Evolutionary conservation across 2,113 vertebrate species (phyloP).

Genomic region (Sorex araneus): DNA sequence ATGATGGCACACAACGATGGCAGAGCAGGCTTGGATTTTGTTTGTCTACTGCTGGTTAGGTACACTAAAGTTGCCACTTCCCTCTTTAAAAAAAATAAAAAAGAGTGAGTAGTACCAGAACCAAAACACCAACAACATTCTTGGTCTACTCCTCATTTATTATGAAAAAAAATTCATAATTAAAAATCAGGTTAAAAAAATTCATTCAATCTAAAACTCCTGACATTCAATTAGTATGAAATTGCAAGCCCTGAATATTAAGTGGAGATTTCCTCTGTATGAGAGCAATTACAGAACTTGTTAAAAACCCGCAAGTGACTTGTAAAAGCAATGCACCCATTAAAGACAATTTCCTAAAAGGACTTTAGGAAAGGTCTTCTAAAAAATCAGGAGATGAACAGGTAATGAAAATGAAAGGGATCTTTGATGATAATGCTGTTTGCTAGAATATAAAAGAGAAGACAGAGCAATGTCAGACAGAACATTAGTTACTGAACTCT

Average conservation of each 20-base stretch:
- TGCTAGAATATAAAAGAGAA: slow-evolving; percentile 47
- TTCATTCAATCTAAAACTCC: slow-evolving; percentile 76
- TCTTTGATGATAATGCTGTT: slow-evolving; percentile 27
- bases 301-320: slow-evolving; percentile 73
- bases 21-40: no score
- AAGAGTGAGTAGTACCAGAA: no score
- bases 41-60: slow-evolving; percentile 17
- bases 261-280: slow-evolving; percentile 64
- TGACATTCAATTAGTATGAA: slow-evolving; percentile 80
- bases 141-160: slow-evolving; percentile 64
- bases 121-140: neutral
- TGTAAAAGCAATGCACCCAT: slow-evolving; percentile 73
- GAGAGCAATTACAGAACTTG: slow-evolving; percentile 74
- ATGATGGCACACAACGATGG: neutral
- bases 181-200: slow-evolving; percentile 81
- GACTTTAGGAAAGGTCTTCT: slow-evolving; percentile 68
- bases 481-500: slow-evolving; percentile 38
- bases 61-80: slow-evolving; percentile 68
- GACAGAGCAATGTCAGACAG: slow-evolving; percentile 57
- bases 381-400: slow-evolving; percentile 57
- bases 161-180: slow-evolving; percentile 76
- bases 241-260: slow-evolving; percentile 82
- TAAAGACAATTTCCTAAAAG: slow-evolving; percentile 67
- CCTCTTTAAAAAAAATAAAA: slow-evolving; percentile 27
- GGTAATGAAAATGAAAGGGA: slow-evolving; percentile 56